Percentiles rank a stretch among this genome's conserved stretches.
Evolutionary conservation across 2,113 vertebrate genomes (phyloP).

Genomic region (Saccopteryx bilineata): DNA sequence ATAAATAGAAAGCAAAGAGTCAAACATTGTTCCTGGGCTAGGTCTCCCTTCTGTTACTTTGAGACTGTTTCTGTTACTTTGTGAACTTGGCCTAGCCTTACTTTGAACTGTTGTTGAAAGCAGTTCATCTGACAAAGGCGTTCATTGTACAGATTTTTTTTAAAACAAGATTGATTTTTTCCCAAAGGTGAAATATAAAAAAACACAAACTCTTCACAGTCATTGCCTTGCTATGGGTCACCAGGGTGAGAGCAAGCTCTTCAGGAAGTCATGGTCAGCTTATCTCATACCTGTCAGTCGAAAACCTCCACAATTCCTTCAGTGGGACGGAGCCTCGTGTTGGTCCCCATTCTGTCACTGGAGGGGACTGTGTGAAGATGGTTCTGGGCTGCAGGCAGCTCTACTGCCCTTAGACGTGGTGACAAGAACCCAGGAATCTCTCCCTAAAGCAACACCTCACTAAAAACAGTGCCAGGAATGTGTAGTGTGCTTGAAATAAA

Average conservation of each 20-base stretch:
- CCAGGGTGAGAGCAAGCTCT: constrained; percentile 39
- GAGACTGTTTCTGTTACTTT: neutral
- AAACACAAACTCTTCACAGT: neutral
- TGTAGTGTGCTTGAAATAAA: neutral
- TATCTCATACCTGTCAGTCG: constrained; percentile 27
- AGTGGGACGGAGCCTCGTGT: constrained; percentile 20
- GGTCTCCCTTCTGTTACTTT: neutral
- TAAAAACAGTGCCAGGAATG: neutral
- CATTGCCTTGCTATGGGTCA: neutral
- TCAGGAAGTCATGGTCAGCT: constrained; percentile 20
- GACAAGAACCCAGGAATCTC: neutral
- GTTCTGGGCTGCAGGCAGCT: neutral
- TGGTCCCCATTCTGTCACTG: constrained; percentile 27
- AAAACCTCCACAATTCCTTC: constrained; percentile 53
- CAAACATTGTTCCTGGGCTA: neutral
- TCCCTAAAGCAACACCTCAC: neutral
- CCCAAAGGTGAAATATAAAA: constrained; percentile 47
- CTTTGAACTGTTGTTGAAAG: constrained; percentile 54
- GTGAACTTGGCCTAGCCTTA: neutral
- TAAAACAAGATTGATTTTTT: constrained; percentile 22
- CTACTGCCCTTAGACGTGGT: neutral
- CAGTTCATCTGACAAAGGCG: neutral
- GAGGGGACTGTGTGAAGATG: neutral
- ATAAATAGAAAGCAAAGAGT: constrained; percentile 8
- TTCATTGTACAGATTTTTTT: constrained; percentile 17